Evolutionary conservation across 2,888 invertebrate genomes (phyloP), one percentile per base, ranked within the genome.

Genomic region (Sinodicranocentrus sp.): DNA sequence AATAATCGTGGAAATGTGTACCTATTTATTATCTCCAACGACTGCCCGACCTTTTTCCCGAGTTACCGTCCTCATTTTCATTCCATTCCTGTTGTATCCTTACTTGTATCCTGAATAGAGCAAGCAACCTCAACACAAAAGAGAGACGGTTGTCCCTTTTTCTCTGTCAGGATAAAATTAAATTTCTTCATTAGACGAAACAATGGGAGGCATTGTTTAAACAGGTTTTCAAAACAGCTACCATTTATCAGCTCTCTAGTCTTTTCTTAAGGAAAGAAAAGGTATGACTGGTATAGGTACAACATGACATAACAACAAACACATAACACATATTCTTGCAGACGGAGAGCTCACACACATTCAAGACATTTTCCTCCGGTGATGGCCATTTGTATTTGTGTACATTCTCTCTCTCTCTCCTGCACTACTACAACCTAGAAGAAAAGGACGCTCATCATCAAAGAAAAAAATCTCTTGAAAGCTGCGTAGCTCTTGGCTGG

Each of bases 141-240:
- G 52, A 57, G 19, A n/a, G 3, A 15, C 17, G 59, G 17, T n/a
- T 59, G 28, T 54, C 77, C 54, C 57, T 77, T 77, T 68, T 77
- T 77, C 77, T 77, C 68, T 77, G 77, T 77, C 77, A 77, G 44
- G 43, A 68, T 68, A 68, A 77, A 77, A 77, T 77, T 77, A 77
- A 68, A 77, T 77, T 77, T 77, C 77, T 77, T 77, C 77, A 77
- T 77, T 77, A 77, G 48, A 44, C 17, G 57, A 68, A 68, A 77
- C 77, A 77, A 77, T 77, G 59, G 68, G 8, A 13, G 8, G 39
- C 44, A 77, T 77, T 77, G 77, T 77, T 77, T 68, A 43, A 67
- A 44, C 77, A 77, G 77, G 77, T 68, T 77, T 57, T 68, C 43
- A 77, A 68, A 68, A 59, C 68, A 76, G 23, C 76, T 21, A 17